These are phyloP conservation scores for Vulpes vulpes DNA, from an alignment of 2,113 vertebrate species.

Conservation along the genomic window DNA sequence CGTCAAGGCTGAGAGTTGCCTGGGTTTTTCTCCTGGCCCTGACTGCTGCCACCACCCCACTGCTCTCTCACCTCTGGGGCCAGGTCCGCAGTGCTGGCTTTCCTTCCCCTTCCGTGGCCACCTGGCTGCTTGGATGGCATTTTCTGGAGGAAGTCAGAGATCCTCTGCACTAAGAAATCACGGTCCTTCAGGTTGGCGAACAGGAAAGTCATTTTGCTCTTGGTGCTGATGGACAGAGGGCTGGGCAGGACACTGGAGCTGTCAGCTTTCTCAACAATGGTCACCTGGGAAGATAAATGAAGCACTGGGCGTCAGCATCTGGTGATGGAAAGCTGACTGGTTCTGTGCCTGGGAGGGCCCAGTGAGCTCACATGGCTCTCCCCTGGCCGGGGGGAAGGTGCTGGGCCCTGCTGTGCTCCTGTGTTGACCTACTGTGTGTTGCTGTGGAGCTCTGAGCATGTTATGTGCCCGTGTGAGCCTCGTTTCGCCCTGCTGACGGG, in stretches of 20 bases:
- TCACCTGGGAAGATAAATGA: constrained; percentile 90
- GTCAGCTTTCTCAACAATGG: constrained; percentile 98
- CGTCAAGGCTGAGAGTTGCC: neutral
- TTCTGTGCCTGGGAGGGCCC: too few species aligned
- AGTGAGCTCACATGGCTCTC: too few species aligned
- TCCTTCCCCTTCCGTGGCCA: constrained; percentile 71
- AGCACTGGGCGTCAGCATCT: neutral
- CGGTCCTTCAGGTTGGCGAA: constrained; percentile 98
- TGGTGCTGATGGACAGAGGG: constrained; percentile 98
- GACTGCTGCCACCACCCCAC: fast-evolving
- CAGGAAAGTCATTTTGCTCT: constrained; percentile 98
- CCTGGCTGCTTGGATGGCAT: constrained; percentile 90
- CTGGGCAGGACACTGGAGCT: constrained; percentile 97
- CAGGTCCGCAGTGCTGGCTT: constrained; percentile 74
- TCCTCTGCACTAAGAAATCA: constrained; percentile 97
- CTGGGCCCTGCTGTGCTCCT: neutral
- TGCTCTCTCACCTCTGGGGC: constrained; percentile 67
- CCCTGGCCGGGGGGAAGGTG: fast-evolving
- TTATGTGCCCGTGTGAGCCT: fast-evolving
- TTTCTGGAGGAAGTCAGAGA: constrained; percentile 98
- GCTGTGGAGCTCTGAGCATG: fast-evolving
- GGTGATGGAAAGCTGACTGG: fast-evolving
- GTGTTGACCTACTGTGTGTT: too few species aligned
- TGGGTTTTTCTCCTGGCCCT: too few species aligned
- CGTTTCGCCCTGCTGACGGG: fast-evolving